Evolutionary conservation across 2,888 invertebrate genomes (phyloP), one percentile per base, ranked within the genome.

Genomic region (Caenorhabditis angaria): DNA sequence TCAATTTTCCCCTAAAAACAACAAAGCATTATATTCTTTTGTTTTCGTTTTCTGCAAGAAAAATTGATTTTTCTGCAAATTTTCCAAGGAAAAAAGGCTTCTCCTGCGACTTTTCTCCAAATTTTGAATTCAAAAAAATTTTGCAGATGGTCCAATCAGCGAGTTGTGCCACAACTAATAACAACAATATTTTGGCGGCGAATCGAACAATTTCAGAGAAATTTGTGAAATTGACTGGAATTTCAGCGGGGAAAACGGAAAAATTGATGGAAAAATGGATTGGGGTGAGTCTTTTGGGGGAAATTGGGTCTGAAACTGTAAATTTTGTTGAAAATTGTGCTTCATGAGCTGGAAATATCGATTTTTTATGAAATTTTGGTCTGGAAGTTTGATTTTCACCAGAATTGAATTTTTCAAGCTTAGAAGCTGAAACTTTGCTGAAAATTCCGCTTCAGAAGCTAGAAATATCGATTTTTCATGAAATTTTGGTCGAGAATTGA

Each of bases 71-170:
- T 48, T 48, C n/a, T 48, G n/a, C 18, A 4, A 48, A 10, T 48
- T 48, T 48, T 48, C n/a, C n/a, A n/a, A n/a, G n/a, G 14, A 4
- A 10, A 10, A 6, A 48, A 5, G 48, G 48, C 3, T n/a, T 48
- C 25, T 22, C 4, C 5, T 18, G 48, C n/a, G n/a, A n/a, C n/a
- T 8, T 48, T 48, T 48, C 14, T 22, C 5, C 48, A 22, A 20
- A 3, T 51, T 51, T 51, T 51, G n/a, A n/a, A 50, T 50, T 14
- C 10, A 50, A 50, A n/a, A 50, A 12, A 8, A 22, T 25, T 35
- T 60, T 63, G 2, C 58, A 72, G 72, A 72, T 72, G 72, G 72
- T 67, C 22, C 64, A 65, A 58, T 62, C 72, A 14, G 54, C 61
- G 14, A 58, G 62, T 4, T 57, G 53, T 22, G 25, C 60, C 18